Conservation (phyloP, 2,113 vertebrate species). For the Cyanoramphus novaezelandiae region DNA sequence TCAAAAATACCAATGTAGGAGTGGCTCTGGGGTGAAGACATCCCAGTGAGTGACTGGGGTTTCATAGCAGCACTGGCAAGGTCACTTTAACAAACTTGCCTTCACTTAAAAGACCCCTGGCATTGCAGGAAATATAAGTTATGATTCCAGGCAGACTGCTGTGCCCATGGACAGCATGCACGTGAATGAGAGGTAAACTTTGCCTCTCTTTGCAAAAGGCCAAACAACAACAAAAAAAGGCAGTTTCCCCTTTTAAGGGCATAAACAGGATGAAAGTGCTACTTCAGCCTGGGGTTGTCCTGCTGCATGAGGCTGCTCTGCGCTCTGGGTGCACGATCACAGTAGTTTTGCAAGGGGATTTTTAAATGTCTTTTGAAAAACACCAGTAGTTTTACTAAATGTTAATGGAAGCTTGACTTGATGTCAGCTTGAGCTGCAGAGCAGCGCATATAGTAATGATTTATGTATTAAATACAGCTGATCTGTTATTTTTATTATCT, state of each 20-base stretch:
- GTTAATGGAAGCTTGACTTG: background rate
- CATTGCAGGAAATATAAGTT: background rate
- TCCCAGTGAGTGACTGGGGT: background rate
- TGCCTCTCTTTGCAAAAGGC: constrained; percentile 11
- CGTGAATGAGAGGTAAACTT: constrained; percentile 19
- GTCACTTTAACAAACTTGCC: background rate
- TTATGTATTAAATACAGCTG: constrained; percentile 33
- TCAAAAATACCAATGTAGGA: background rate
- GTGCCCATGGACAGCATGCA: background rate
- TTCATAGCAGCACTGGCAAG: background rate
- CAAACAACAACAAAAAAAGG: background rate
- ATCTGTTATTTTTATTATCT: constrained; percentile 45
- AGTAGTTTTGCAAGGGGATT: background rate
- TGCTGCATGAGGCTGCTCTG: background rate
- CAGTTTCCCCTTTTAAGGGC: constrained; percentile 43
- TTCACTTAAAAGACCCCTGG: background rate
- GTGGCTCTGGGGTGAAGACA: background rate
- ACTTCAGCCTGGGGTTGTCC: background rate
- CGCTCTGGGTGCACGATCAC: background rate
- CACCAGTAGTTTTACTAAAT: background rate
- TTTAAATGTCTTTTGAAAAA: background rate
- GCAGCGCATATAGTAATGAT: background rate
- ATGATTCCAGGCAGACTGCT: background rate
- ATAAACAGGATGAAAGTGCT: constrained; percentile 47
- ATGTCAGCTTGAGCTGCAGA: background rate